phyloP scores from a whole-genome alignment of 1,140 invertebrate species.

The Antheraea pernyi region DNA sequence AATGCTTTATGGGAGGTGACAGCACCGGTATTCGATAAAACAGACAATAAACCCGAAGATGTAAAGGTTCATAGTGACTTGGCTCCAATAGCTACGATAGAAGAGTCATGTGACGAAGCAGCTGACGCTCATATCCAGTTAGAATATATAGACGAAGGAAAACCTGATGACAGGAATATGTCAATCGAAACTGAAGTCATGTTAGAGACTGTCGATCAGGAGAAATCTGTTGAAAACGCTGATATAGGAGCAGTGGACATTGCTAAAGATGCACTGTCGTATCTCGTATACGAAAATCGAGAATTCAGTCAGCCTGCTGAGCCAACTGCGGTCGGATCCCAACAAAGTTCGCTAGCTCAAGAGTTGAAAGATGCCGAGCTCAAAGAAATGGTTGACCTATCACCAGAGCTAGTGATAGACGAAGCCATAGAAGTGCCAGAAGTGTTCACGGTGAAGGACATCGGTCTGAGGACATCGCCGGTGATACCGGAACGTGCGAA shows the following conservation, averaged over 20 bases:
- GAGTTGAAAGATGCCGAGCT: conserved; percentile 62
- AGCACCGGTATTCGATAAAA: conserved; percentile 33
- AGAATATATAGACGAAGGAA: conserved; percentile 57
- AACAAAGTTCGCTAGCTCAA: conserved; percentile 51
- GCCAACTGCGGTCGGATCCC: not conserved
- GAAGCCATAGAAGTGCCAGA: conserved; percentile 57
- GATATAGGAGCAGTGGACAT: conserved; percentile 45
- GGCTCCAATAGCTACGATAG: conserved; percentile 67
- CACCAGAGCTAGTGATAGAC: conserved; percentile 65
- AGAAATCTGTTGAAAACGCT: not conserved
- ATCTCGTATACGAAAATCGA: conserved; percentile 56
- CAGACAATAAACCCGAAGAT: conserved; percentile 43
- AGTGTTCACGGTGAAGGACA: conserved; percentile 51
- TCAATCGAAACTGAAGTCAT: conserved; percentile 21
- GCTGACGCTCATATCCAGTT: conserved; percentile 51
- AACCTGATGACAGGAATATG: conserved; percentile 2
- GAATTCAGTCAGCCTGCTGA: conserved; percentile 36
- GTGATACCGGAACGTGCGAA: conserved; percentile 63
- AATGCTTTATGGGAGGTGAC: conserved; percentile 42
- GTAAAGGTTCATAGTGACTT: conserved; percentile 43
- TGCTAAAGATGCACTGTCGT: conserved; percentile 64
- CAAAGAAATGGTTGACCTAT: conserved; percentile 60
- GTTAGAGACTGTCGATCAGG: conserved; percentile 21
- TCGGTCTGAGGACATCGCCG: conserved; percentile 47
- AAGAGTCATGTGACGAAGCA: conserved; percentile 57